Conservation (phyloP, 2,113 vertebrate genomes). For the Helogale parvula region DNA sequence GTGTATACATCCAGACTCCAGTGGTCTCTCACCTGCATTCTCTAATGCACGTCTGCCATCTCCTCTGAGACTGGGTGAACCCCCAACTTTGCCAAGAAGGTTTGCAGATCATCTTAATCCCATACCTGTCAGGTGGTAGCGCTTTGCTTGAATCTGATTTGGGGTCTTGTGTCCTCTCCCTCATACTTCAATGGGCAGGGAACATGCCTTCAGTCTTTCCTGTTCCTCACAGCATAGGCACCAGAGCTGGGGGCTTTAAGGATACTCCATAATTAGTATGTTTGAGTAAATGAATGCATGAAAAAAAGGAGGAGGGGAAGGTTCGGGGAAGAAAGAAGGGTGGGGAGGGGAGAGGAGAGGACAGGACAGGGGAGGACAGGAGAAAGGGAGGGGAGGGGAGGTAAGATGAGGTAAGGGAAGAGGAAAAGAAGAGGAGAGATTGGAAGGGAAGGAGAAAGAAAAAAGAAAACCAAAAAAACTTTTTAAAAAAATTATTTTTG, state of each 20-base stretch:
- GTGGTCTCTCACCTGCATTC: background rate
- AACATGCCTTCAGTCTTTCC: background rate
- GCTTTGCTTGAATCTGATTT: background rate
- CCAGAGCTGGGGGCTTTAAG: background rate
- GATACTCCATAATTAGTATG: background rate
- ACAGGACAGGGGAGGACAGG: too few species aligned
- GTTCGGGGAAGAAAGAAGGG: background rate
- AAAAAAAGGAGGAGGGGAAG: background rate
- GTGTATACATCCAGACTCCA: too few species aligned
- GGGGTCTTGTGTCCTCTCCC: background rate
- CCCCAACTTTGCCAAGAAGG: background rate
- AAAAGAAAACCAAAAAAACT: too few species aligned
- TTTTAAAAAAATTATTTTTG: too few species aligned
- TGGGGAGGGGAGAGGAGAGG: too few species aligned
- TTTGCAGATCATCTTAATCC: background rate
- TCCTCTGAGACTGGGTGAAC: background rate
- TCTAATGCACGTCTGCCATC: background rate
- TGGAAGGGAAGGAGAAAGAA: too few species aligned
- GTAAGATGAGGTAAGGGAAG: too few species aligned
- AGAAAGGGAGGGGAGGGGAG: too few species aligned
- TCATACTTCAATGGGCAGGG: background rate
- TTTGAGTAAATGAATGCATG: background rate
- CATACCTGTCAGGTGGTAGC: background rate
- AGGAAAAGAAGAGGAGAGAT: too few species aligned
- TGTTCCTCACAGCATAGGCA: background rate